Base-by-base conservation (phyloP, 2,113 vertebrate species). In the Pholis gunnellus region DNA sequence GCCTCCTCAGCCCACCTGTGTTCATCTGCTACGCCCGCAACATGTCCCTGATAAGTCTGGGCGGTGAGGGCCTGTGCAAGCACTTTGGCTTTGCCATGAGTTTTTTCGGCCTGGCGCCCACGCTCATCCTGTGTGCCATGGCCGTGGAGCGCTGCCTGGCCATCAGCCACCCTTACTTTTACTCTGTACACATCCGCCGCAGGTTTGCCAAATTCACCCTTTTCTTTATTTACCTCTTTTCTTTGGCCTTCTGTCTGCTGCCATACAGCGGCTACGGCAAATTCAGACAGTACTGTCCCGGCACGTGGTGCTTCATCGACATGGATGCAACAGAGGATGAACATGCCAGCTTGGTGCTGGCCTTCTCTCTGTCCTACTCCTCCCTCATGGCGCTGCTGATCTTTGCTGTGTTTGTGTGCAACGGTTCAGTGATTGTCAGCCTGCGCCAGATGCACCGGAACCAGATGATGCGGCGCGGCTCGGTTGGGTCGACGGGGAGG, bases 301-400 rank as follows among this genome's bases (percentile, higher is more conserved):
- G 97, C 4, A 97, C 97, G 0, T 98, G 97, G 97, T 97, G 97
- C 77, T 98, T 97, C 79, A 95, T 98, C 42, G 92, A 95, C 74
- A 96, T 98, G 97, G 95, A 96, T 15, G 88, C 93, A 0, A 46
- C 65, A 0, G 76, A 54, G 1, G 81, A 82, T 1, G 88, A 87
- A 0, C 81, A 75, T 22, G 83, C 83, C 73, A 17, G 1, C n/a
- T 42, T 84, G 0, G 90, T 93, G 25, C 83, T 93, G 15, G 95
- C 96, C 63, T 98, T 97, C 91, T 98, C 97, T 0, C 88, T 98
- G 77, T 93, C 95, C 80, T 98, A 97, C 29, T 95, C 97, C 65
- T 90, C 94, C 25, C 92, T 97, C 29, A 95, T 88, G 87, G 96
- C 96, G 0, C 88, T 97, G 85, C 94, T 97, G 36, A 96, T 98